Evolutionary conservation across 1,140 invertebrate species (phyloP), one percentile per base, ranked within the genome.

Genomic region (Anoplophora glabripennis): DNA sequence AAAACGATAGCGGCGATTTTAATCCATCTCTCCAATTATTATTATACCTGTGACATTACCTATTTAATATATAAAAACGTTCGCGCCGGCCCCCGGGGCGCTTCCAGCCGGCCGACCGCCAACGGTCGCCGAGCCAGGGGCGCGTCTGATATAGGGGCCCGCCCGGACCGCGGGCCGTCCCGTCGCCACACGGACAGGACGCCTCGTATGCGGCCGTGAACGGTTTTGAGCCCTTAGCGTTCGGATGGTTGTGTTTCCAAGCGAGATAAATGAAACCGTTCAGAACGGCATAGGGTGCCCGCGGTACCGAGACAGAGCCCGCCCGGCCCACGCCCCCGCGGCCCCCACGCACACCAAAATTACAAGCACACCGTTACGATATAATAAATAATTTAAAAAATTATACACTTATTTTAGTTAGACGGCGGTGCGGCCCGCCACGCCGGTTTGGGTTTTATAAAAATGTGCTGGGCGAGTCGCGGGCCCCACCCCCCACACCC

Each of bases 21-120:
- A 49, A 60, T 59, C 57, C 52, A 58, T 65, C 59, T 53, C 21
- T 55, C 52, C 48, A 44, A 44, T 59, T 57, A 35, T 53, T 41
- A 52, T 66, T 56, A 52, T 59, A 54, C 55, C 54, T 63, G 56
- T 65, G 66, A 65, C 59, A 65, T 63, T 53, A 59, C 64, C 61
- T 67, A 65, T 61, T 65, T 54, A 64, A 61, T 62, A 67, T 67
- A 67, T 65, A 67, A 67, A 67, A 64, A 60, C 52, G 34, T 57
- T 37, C 57, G 42, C 52, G 15, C 45, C 52, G 46, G 42, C 41
- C 38, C 41, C 38, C 53, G 36, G 55, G 48, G 57, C 38, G 15
- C 15, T 33, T n/a, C 51, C 33, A 46, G 54, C 41, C 11, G 33
- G 57, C 33, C 12, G 14, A 14, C 7, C n/a, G n/a, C n/a, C n/a